Conservation (phyloP, 2,797 vertebrate genomes). For the Ctenopoma multispine region DNA sequence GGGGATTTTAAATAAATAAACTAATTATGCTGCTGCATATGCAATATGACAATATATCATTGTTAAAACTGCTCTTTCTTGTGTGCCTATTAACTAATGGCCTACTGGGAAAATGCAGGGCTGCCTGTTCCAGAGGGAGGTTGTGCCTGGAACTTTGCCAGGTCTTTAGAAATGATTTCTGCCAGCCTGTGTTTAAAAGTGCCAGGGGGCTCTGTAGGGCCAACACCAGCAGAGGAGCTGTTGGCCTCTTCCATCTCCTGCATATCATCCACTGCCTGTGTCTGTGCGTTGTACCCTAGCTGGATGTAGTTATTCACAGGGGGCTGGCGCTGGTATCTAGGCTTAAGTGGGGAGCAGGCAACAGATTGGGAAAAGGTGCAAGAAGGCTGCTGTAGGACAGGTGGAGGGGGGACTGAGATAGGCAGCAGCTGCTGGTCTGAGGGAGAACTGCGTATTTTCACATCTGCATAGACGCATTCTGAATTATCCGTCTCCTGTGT, state of each 20-base stretch:
- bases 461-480: constrained; percentile 56
- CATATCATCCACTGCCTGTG: constrained; percentile 39
- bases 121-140: constrained; percentile 37
- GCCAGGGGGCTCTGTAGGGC: constrained; percentile 55
- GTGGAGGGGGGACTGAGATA: not conserved
- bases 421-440: constrained; percentile 2
- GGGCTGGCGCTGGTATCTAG: constrained; percentile 33
- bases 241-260: constrained; percentile 52
- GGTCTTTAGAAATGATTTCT: constrained; percentile 80
- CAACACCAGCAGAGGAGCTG: constrained; percentile 22
- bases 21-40: constrained; percentile 33
- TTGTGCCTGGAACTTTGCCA: constrained; percentile 71
- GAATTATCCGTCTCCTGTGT: not conserved
- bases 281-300: constrained; percentile 22
- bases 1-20: constrained; percentile 39
- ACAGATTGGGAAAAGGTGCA: not conserved
- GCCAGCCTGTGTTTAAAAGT: constrained; percentile 83
- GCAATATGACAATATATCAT: constrained; percentile 50
- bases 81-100: constrained; percentile 50
- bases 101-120: constrained; percentile 54
- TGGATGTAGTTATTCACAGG: constrained; percentile 29
- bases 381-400: constrained; percentile 1
- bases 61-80: constrained; percentile 42
- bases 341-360: not conserved
- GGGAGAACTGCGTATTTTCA: not conserved